phyloP scores from a whole-genome alignment of 2,797 vertebrate species.

The Arvicola amphibius region DNA sequence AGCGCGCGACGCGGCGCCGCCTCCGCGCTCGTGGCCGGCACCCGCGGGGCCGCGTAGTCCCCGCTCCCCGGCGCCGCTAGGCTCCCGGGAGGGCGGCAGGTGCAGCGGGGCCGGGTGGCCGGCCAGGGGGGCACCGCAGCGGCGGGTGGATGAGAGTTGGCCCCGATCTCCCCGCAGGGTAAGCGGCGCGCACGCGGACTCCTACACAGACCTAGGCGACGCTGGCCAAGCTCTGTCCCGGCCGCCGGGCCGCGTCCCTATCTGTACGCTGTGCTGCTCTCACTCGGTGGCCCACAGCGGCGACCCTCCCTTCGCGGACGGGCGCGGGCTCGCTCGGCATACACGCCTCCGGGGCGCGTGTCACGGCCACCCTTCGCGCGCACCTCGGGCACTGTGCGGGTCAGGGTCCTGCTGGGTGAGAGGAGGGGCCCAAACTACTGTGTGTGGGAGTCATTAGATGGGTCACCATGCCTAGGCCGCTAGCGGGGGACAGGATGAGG shows the following conservation, averaged over 20 bases:
- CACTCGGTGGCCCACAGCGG: neutral
- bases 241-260: neutral
- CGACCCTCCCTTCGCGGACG: neutral
- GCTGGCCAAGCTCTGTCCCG: neutral
- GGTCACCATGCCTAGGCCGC: neutral
- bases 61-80: slow-evolving; percentile 74
- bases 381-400: neutral
- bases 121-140: slow-evolving; percentile 40
- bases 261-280: neutral
- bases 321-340: neutral
- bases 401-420: neutral
- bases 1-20: slow-evolving; percentile 65
- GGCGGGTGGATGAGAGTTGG: slow-evolving; percentile 73
- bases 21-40: slow-evolving; percentile 73
- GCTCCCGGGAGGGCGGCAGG: slow-evolving; percentile 76
- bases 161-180: slow-evolving; percentile 74
- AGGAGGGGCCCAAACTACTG: neutral
- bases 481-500: neutral
- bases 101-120: slow-evolving; percentile 73
- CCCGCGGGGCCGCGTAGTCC: slow-evolving; percentile 82
- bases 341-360: slow-evolving; percentile 58
- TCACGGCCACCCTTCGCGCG: neutral
- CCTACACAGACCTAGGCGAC: neutral
- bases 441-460: neutral
- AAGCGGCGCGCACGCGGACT: slow-evolving; percentile 65